Base-by-base conservation (phyloP, 2,113 vertebrate genomes). In the Brachionichthys hirsutus region DNA sequence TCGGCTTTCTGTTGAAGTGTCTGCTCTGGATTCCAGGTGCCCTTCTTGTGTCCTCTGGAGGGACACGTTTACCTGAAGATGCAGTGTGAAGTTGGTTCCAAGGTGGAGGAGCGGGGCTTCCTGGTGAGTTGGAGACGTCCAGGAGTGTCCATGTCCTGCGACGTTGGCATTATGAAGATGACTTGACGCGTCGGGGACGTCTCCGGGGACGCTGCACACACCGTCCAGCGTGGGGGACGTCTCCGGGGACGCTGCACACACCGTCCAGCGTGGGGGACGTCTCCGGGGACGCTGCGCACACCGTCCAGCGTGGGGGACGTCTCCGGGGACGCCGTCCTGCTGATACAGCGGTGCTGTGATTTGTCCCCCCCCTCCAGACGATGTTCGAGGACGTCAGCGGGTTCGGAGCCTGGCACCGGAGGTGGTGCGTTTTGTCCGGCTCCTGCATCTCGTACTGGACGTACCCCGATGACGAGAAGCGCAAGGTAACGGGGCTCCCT, bases 381-480 rank as follows among this genome's bases (percentile, higher is more conserved):
- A 98, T 99, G 94, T 99, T 99, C 88, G 96, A 99, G 83, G 97
- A 99, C 38, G 95, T 99, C 0, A 98, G 97, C 83, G 97, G 97
- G 2, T 98, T 99, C 42, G 97, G 97, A 56, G 93, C 97, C 0
- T 99, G 97, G 97, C 95, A 98, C 68, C 88, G 97, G 16, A 92
- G 97, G 49, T 99, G 97, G 97, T 99, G 96, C 52, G 90, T 94
- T 18, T 90, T 99, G 14, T 93, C 94, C 14, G 97, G 95, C 18
- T 96, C 98, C 49, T 98, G 92, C 77, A 92, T 99, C 73, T 98
- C 96, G 60, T 99, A 96, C 22, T 99, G 97, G 97, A 99, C 95
- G 0, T 99, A 99, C 47, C 97, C 97, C 3, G 95, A 99, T 67
- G 95, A 99, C 18, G 97, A 99, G 64, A 97, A 89, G 70, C 73